These are phyloP conservation scores for Embiotoca jacksoni DNA, from an alignment of 2,113 vertebrate species.

Conservation along the genomic window DNA sequence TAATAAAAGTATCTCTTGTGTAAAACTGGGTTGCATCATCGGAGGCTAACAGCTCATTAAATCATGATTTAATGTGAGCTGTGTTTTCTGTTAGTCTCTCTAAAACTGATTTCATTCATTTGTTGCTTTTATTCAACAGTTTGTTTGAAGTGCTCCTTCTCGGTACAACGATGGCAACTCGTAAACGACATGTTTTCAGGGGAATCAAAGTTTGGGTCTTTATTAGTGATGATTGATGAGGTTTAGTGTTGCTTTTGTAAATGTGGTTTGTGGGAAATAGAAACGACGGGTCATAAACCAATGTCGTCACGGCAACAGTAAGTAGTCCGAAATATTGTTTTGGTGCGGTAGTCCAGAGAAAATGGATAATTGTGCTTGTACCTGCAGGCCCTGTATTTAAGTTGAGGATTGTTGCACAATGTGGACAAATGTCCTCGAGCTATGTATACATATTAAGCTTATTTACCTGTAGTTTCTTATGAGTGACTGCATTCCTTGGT, in stretches of 20 bases:
- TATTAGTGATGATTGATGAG: constrained; percentile 1
- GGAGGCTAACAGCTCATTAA: constrained; percentile 46
- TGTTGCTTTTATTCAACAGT: constrained; percentile 1
- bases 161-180: not conserved
- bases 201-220: not conserved
- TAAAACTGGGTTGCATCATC: constrained; percentile 5
- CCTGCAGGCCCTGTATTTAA: not conserved
- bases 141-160: not conserved
- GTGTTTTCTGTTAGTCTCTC: constrained; percentile 19
- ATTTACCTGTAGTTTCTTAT: too few relatives aligned
- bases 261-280: constrained; percentile 1
- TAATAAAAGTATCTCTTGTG: not conserved
- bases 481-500: too few relatives aligned
- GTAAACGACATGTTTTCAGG: not conserved
- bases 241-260: not conserved
- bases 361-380: not conserved
- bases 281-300: not conserved
- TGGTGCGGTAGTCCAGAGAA: constrained; percentile 14
- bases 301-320: too few relatives aligned
- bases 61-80: constrained; percentile 6
- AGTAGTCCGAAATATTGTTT: constrained; percentile 1
- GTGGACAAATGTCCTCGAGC: not conserved
- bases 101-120: constrained; percentile 19
- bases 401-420: not conserved
- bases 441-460: too few relatives aligned